A percentile compares a stretch with the other conserved stretches of the same genome.
Conservation (phyloP, 1,140 invertebrate species). For the Phenacoccus solenopsis region DNA sequence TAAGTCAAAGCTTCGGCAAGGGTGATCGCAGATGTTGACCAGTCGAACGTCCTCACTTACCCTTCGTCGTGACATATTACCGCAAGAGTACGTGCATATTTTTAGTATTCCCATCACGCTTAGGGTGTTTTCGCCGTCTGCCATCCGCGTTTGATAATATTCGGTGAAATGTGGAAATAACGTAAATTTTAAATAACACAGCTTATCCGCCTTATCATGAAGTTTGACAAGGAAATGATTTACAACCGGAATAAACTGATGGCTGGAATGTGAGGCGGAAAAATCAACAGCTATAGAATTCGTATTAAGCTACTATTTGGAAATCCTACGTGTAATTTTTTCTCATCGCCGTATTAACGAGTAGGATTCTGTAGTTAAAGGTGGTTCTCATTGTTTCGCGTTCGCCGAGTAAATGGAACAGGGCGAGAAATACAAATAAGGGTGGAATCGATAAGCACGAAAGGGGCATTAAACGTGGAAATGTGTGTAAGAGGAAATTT, state of each 20-base stretch:
- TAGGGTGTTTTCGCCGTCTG: not conserved
- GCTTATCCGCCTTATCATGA: not conserved
- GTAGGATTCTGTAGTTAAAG: too few relatives aligned
- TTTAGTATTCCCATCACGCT: not conserved
- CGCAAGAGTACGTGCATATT: not conserved
- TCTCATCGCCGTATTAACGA: too few relatives aligned
- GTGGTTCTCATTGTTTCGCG: not conserved
- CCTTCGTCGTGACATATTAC: not conserved
- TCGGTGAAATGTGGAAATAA: not conserved
- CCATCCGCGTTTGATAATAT: not conserved
- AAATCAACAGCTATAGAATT: too few relatives aligned
- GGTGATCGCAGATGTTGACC: not conserved
- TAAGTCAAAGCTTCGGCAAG: not conserved
- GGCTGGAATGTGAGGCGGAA: too few relatives aligned
- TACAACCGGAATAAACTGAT: too few relatives aligned
- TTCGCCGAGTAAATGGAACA: not conserved
- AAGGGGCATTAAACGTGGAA: not conserved
- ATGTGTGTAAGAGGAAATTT: conserved; percentile 9
- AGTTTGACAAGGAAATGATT: too few relatives aligned
- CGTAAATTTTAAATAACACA: not conserved
- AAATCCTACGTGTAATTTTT: too few relatives aligned
- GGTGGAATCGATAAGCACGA: conserved; percentile 8
- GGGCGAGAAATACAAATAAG: conserved; percentile 12
- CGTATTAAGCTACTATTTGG: too few relatives aligned
- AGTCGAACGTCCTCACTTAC: not conserved